These are phyloP conservation scores for Apistogramma diplotaenia DNA, from an alignment of 2,113 vertebrate genomes.

Conservation along the genomic window DNA sequence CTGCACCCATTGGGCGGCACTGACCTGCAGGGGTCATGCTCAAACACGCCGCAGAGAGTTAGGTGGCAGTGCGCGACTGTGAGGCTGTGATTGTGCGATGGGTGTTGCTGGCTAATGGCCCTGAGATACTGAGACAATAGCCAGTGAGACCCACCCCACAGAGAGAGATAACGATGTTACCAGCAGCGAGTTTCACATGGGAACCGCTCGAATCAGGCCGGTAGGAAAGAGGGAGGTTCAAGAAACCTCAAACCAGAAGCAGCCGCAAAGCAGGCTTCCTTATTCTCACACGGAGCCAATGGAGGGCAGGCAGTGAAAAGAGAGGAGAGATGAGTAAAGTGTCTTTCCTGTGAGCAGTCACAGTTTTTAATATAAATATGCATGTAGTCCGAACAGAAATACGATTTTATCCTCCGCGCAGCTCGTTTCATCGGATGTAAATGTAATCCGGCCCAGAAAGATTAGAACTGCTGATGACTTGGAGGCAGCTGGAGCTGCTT, in stretches of 20 bases:
- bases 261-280: slow-evolving; percentile 36
- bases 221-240: slow-evolving; percentile 46
- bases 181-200: slow-evolving; percentile 61
- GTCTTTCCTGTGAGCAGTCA: too few relatives aligned
- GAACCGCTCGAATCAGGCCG: slow-evolving; percentile 49
- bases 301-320: not conserved
- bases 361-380: not conserved
- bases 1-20: slow-evolving; percentile 3
- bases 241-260: slow-evolving; percentile 1
- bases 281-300: slow-evolving; percentile 22
- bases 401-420: not conserved
- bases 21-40: slow-evolving; percentile 41
- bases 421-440: not conserved
- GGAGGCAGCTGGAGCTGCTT: not conserved
- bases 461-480: not conserved
- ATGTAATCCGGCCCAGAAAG: not conserved
- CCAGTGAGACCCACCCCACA: slow-evolving; percentile 46
- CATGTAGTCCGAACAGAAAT: not conserved
- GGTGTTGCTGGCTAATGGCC: slow-evolving; percentile 44
- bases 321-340: not conserved
- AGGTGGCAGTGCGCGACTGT: not conserved
- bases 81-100: slow-evolving; percentile 27
- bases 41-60: not conserved
- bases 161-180: slow-evolving; percentile 55
- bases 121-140: slow-evolving; percentile 63